Evolutionary conservation across 2,113 vertebrate genomes (phyloP), one percentile per base, ranked within the genome.

Genomic region (Petromus typicus): DNA sequence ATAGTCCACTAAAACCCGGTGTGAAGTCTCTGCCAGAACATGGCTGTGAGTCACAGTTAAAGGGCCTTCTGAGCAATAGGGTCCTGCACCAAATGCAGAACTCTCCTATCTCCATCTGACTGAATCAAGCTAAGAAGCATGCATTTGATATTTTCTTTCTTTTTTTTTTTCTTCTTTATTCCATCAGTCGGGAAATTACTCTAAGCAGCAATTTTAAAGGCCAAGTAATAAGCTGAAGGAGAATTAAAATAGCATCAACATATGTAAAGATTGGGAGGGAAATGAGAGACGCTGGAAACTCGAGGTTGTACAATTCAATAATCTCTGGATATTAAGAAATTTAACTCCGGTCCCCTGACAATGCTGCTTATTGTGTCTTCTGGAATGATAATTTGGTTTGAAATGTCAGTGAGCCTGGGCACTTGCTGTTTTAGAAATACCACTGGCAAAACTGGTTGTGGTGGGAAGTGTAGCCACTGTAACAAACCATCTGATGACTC

Each of bases 191-290:
- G 27, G 56, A 96, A 73, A 84, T 91, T 66, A 81, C 71, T 54
- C 95, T 86, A 93, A 93, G 34, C 30, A 92, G 20, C 13, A 56
- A 5, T 93, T 93, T 83, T 90, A 89, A 95, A 76, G 95, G 78
- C 37, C 10, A 82, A 85, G 48, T 51, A 51, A 86, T 92, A 79
- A 82, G 25, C 17, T 34, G 20, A 45, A 76, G 63, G 82, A 75
- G 67, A 93, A 80, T 89, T 86, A 76, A 95, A 86, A 90, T 80
- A 80, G 40, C 23, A 80, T 20, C 54, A 48, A 61, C 51, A 66
- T 80, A 48, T 84, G 92, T 64, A 71, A 86, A 66, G 10, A 59
- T 67, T 54, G 67, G 54, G 8, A 94, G 17, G 8, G 17, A 91
- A 89, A 67, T 59, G 20, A 37, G 30, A 95, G 71, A 73, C 34